Base-by-base conservation (phyloP, 2,888 invertebrate genomes). In the Conus canariensis region DNA sequence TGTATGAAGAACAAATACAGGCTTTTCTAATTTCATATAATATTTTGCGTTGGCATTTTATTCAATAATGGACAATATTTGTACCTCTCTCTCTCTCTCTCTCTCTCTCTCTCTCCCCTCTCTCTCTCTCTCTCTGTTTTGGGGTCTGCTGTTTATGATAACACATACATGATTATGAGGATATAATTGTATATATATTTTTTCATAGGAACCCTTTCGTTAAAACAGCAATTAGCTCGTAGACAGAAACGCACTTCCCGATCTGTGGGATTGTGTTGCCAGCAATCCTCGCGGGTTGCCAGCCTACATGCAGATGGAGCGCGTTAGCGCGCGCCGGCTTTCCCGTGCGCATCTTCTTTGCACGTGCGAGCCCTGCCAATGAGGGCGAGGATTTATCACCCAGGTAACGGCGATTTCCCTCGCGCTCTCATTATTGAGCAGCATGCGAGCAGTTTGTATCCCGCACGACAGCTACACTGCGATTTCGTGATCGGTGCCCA, bases 331-430 rank as follows among this genome's bases (percentile, higher is more conserved):
- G 22, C 22, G 8, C 70, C 70, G 19, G 7, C 70, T 22, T 70
- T 19, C 70, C 70, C 70, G 22, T 22, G 19, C 70, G 70, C 70
- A 70, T 19, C 70, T 70, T 70, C 70, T 22, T 4, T 22, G 70
- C 70, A 70, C 70, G 70, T 70, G 70, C 70, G 70, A 8, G 70
- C 19, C 70, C 70, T 70, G 70, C 70, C 70, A 70, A 22, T 70
- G 70, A 70, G 70, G 70, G 70, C 70, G 70, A 70, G 70, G 70
- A 70, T 70, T 70, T 70, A 70, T 70, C 70, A 70, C 70, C 70
- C 70, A 22, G 70, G 70, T 22, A 70, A 9, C n/a, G 70, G 70
- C 22, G 70, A 70, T 70, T 70, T 70, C 70, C 70, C 16, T 64
- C 64, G 14, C 70, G 70, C 22, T 70, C 70, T 70, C 70, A 70